Base-by-base conservation (phyloP, 2,888 invertebrate genomes). In the Taphrorychus bicolor region DNA sequence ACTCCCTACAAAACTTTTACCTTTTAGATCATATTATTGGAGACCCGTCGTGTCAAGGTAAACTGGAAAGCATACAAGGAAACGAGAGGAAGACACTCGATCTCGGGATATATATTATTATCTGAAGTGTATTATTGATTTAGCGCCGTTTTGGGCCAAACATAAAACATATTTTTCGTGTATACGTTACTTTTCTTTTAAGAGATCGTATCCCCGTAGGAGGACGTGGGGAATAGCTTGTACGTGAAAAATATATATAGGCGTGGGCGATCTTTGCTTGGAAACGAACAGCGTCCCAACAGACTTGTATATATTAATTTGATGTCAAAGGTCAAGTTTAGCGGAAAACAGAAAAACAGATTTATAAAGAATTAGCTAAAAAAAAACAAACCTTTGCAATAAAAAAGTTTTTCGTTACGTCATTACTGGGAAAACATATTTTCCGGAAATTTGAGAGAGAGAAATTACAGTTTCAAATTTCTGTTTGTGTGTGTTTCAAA, bases 81-180 rank as follows among this genome's bases (percentile, higher is more conserved):
- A 52, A 18, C 5, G 54, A 22, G 16, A 59, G 41, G 11, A 51
- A 58, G 65, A 59, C 59, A 53, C 59, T 52, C 59, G 48, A 59
- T 59, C 48, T 54, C 11, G 11, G 21, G 40, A 54, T 54, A 64
- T 53, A 63, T 59, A 56, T 66, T 56, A n/a, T n/a, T n/a, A n/a
- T n/a, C n/a, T 51, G 66, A 66, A 66, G 51, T 60, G 24, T 60
- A 66, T 66, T 66, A 66, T 66, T 66, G 66, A 66, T 66, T 66
- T 66, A 66, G 45, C 45, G 60, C 51, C 66, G 57, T 66, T 66
- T 61, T 61, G 57, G 66, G 60, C 48, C 66, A 32, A 66, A 66
- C 51, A 54, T 66, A 60, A 61, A 61, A 66, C 61, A 66, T 66
- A 66, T 66, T 66, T 66, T 48, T 59, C 40, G 59, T 59, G n/a